phyloP scores from a whole-genome alignment of 2,888 invertebrate species.

The Helicoverpa assulta region DNA sequence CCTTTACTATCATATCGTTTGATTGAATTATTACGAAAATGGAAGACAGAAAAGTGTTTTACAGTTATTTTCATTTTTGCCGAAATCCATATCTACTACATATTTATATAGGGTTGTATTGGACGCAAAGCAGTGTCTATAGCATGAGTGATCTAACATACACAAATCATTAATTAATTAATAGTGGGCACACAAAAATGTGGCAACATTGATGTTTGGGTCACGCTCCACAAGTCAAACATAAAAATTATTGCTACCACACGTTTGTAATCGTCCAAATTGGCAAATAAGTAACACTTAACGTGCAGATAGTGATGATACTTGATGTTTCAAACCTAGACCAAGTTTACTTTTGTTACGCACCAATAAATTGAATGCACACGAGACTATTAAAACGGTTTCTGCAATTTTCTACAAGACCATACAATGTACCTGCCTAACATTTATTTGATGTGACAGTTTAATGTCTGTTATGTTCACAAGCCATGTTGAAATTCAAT shows the following conservation, averaged over 20 bases:
- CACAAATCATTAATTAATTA: conserved; percentile 25
- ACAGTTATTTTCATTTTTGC: background rate
- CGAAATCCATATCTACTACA: too few species aligned
- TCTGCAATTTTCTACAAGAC: conserved; percentile 13
- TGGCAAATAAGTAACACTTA: conserved; percentile 42
- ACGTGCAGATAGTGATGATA: conserved; percentile 32
- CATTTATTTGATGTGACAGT: background rate
- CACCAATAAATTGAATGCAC: conserved; percentile 39
- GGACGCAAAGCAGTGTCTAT: background rate
- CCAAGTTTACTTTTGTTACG: conserved; percentile 35
- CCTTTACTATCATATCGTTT: conserved; percentile 18
- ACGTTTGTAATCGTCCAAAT: conserved; percentile 26
- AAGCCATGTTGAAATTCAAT: too few species aligned
- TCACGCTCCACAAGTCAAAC: conserved; percentile 55
- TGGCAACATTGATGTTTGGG: conserved; percentile 25
- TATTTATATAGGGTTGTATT: background rate
- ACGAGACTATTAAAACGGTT: conserved; percentile 13
- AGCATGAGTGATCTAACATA: conserved; percentile 12
- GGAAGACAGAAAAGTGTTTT: conserved; percentile 17
- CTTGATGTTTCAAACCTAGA: conserved; percentile 24
- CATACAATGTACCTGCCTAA: background rate
- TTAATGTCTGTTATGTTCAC: background rate
- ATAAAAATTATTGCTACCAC: conserved; percentile 30
- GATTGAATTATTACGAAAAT: conserved; percentile 12
- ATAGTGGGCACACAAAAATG: conserved; percentile 23